These are phyloP conservation scores for Parambassis ranga DNA, from an alignment of 2,797 vertebrate genomes.

Conservation along the genomic window DNA sequence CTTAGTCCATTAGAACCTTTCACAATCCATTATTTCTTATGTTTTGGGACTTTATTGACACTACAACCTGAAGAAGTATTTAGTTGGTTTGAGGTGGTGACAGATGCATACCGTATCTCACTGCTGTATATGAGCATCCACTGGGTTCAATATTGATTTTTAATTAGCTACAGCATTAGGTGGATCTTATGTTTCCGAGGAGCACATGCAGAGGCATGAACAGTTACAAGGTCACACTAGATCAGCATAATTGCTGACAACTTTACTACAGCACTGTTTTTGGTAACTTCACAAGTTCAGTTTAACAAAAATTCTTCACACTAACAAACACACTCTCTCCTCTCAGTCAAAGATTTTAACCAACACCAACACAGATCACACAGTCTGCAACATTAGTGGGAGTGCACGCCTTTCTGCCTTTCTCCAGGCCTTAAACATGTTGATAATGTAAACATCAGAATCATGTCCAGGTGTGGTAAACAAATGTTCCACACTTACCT, in stretches of 20 bases:
- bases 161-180: constrained; percentile 17
- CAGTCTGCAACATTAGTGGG: neutral
- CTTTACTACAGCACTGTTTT: neutral
- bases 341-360: too few relatives aligned
- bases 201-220: constrained; percentile 33
- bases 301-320: neutral
- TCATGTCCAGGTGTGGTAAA: too few relatives aligned
- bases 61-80: neutral
- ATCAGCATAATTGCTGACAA: constrained; percentile 31
- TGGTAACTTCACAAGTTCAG: neutral
- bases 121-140: neutral
- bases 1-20: neutral
- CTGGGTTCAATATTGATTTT: constrained; percentile 43
- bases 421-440: neutral
- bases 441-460: neutral
- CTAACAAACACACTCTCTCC: neutral
- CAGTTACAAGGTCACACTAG: constrained; percentile 37
- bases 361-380: neutral
- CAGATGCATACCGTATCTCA: neutral
- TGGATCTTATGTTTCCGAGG: constrained; percentile 36
- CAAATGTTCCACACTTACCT: constrained; percentile 70
- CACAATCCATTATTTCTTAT: neutral
- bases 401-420: neutral
- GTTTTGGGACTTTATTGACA: neutral
- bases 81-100: neutral